Base-by-base conservation (phyloP, 2,797 vertebrate genomes). In the Orientallactaga sibirica region DNA sequence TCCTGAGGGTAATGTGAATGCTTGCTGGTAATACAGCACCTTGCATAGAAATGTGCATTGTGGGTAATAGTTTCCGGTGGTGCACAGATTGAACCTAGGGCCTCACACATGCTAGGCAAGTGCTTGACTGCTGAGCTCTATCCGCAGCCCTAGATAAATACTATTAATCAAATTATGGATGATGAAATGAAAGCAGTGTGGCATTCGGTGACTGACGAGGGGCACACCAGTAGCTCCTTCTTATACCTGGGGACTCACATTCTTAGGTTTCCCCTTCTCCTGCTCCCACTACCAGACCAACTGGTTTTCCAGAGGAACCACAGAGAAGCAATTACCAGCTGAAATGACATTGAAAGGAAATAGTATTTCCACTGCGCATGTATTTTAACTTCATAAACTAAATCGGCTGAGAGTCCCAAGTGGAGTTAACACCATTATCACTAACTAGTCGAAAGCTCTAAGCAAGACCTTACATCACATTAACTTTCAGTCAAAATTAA, bases 341-440 rank as follows among this genome's bases (percentile, higher is more conserved):
- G 73, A 96, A 90, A 95, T 67, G n/a, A 84, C 27, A 61, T 58
- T 86, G 64, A 94, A 92, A 91, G 61, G 62, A 85, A 95, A 70
- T 37, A 20, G 27, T 29, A 67, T 62, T 48, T 94, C 91, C 62
- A 83, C 68, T 29, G 88, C 93, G 48, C 67, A 80, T 22, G 9
- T n/a, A 29, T 92, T 94, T 93, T 88, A 89, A 93, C 79, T 92
- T 84, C 58, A 76, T 67, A 73, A 88, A 88, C 77, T 6, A 78
- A 29, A 90, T 8, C 80, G 85, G 41, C 20, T 80, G 29, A 86
- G 61, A 64, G 74, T 86, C 41, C 74, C 88, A 90, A 86, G 86
- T 70, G 68, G 64, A 94, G 86, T 94, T 92, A 86, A 25, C 37
- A 87, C 78, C 67, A 86, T n/a, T 88, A 58, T 33, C 88, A 41